Conservation (phyloP, 2,888 invertebrate genomes). For the Leuctra nigra region DNA sequence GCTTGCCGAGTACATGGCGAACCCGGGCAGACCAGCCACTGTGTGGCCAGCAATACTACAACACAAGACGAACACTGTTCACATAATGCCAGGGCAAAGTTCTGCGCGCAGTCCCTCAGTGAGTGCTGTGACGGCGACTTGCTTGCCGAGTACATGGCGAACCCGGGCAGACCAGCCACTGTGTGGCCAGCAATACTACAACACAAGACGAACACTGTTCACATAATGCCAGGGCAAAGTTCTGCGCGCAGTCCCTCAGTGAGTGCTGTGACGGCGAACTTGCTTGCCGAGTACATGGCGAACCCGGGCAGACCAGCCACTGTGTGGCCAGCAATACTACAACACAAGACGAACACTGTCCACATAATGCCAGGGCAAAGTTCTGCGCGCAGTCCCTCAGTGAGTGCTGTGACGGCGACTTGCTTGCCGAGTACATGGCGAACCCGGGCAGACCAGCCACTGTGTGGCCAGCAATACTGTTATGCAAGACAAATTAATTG, state of each 20-base stretch:
- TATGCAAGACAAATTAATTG: too few species aligned
- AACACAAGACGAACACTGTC: too few species aligned
- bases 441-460: background rate
- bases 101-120: constrained; percentile 43
- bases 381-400: constrained; percentile 43
- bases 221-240: too few species aligned
- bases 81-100: too few species aligned
- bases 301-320: constrained; percentile 31
- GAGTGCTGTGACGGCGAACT: constrained; percentile 43
- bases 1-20: constrained; percentile 42
- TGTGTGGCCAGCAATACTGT: background rate
- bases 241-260: constrained; percentile 43
- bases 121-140: constrained; percentile 44
- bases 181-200: background rate
- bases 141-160: constrained; percentile 42
- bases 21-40: constrained; percentile 32
- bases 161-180: background rate
- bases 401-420: constrained; percentile 43
- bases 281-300: constrained; percentile 43
- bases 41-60: constrained; percentile 33
- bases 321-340: constrained; percentile 33
- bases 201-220: too few species aligned
- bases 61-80: too few species aligned
- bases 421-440: constrained; percentile 43
- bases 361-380: too few species aligned